These are phyloP conservation scores for Cerastis rubricosa DNA, from an alignment of 2,888 invertebrate genomes.

Conservation along the genomic window DNA sequence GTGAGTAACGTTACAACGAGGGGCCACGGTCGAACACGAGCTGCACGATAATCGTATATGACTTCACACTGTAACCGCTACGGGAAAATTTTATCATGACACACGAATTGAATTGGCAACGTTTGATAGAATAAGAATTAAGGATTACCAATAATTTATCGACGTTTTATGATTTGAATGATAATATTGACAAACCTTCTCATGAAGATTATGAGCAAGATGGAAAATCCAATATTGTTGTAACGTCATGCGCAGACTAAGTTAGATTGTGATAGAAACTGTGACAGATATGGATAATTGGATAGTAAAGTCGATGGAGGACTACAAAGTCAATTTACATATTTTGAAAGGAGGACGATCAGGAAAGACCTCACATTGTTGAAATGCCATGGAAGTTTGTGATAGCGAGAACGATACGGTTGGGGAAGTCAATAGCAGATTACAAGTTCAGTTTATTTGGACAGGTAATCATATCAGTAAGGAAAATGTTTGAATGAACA, in stretches of 20 bases:
- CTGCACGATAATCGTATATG: constrained; percentile 70
- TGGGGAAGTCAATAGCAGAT: background rate
- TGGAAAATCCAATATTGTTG: background rate
- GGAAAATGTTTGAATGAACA: constrained; percentile 5
- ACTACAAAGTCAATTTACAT: background rate
- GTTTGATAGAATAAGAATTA: constrained; percentile 31
- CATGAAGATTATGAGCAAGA: background rate
- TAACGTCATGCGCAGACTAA: background rate
- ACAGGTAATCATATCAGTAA: constrained; percentile 1
- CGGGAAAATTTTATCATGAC: constrained; percentile 70
- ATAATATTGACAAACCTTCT: constrained; percentile 8
- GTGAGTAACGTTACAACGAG: constrained; percentile 64
- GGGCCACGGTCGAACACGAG: constrained; percentile 71
- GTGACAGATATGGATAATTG: background rate
- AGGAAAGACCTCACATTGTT: background rate
- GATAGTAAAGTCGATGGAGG: background rate
- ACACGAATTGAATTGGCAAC: constrained; percentile 54
- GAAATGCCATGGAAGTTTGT: constrained; percentile 6
- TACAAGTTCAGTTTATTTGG: background rate
- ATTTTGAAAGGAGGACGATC: background rate
- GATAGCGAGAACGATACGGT: background rate
- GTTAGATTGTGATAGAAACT: background rate
- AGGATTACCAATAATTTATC: constrained; percentile 21
- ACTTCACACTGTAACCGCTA: constrained; percentile 62
- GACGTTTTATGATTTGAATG: background rate